Evolutionary conservation across 2,888 invertebrate genomes (phyloP), one percentile per base, ranked within the genome.

Genomic region (Agrenia bidenticulata): DNA sequence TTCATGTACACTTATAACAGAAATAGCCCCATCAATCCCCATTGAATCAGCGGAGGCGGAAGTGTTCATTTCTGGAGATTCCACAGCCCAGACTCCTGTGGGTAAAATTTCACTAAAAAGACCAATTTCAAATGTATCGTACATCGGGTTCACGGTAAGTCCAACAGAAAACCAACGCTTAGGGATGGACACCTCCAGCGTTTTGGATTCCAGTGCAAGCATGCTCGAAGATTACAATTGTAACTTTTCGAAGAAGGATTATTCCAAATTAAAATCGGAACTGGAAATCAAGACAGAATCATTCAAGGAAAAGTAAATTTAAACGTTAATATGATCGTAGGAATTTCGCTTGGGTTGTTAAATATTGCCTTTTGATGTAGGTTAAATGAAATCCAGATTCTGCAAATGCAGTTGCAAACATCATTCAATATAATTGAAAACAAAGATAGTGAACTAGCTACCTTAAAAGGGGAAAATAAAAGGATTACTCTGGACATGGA

Each of bases 181-280:
- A 11, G 32, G 32, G 4, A 7, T 45, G 5, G 45, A 15, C 4
- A 45, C 5, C 19, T 45, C 57, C 0, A 19, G 39, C 13, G 57
- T 41, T 39, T 1, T 27, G 21, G 41, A 41, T 41, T 41, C 41
- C 2, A 27, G 5, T 15, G 21, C 11, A n/a, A 41, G 45, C 45
- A 45, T 15, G 5, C 15, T 9, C 15, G 45, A 45, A 5, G 45
- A 15, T 5, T 15, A n/a, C n/a, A n/a, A n/a, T n/a, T n/a, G n/a
- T n/a, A n/a, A 32, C 32, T 9, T 59, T 9, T 23, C 27, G 1
- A 49, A 45, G 2, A 50, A 37, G 19, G 51, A 61, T 7, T 41
- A 59, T 15, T 26, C 23, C 23, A 51, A 51, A 61, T 27, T 61
- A 11, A 27, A 37, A 39, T 61, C 51, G 23, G 61, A 61, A 51